These are phyloP conservation scores for Notodonta ziczac DNA, from an alignment of 2,888 invertebrate species.

Conservation along the genomic window DNA sequence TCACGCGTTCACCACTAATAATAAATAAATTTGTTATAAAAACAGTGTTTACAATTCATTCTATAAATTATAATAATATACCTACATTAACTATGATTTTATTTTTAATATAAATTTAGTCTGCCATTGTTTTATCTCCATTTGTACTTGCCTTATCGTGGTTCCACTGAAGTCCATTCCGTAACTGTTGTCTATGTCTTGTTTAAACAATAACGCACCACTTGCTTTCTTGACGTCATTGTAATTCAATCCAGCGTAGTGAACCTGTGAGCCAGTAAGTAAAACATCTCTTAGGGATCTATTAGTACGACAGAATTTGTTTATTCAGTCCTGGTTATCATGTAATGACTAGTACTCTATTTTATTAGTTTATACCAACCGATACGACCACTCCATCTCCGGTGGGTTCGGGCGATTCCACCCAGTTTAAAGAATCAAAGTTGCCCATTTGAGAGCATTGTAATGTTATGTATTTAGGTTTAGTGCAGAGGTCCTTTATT, in stretches of 20 bases:
- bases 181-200: constrained; percentile 22
- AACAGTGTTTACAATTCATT: no score
- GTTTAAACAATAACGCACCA: constrained; percentile 13
- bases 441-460: constrained; percentile 37
- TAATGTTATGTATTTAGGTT: constrained; percentile 19
- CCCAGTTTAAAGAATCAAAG: constrained; percentile 43
- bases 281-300: no score
- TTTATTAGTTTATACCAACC: constrained; percentile 22
- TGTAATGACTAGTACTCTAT: constrained; percentile 1
- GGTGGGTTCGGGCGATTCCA: constrained; percentile 23
- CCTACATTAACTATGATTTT: no score
- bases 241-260: constrained; percentile 27
- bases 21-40: background rate
- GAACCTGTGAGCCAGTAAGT: constrained; percentile 11
- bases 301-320: no score
- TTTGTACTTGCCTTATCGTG: constrained; percentile 42
- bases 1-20: constrained; percentile 73
- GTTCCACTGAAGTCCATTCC: constrained; percentile 65
- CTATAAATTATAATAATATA: no score
- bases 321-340: no score
- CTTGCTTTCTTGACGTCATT: constrained; percentile 34
- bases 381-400: constrained; percentile 31
- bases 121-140: constrained; percentile 18
- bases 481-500: constrained; percentile 15
- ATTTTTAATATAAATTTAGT: no score